Evolutionary conservation across 2,797 vertebrate genomes (phyloP).

Genomic region (Argentina silus): DNA sequence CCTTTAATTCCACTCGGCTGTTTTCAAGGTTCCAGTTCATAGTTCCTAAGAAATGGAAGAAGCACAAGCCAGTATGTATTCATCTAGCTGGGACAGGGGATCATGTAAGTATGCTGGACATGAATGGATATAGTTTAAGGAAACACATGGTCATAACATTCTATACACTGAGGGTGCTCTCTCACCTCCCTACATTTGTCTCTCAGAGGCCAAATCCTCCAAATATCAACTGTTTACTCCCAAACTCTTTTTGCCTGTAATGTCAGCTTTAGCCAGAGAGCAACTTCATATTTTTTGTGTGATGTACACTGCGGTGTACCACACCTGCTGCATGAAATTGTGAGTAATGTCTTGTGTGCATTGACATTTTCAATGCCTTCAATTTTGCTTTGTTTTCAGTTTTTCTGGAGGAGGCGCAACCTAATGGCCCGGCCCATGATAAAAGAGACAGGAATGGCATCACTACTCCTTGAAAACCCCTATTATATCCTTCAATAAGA

Average conservation of each 20-base stretch:
- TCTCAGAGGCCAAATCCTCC: not conserved
- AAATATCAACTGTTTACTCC: not conserved
- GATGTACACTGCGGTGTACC: not conserved
- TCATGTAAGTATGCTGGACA: slow-evolving; percentile 81
- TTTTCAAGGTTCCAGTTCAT: slow-evolving; percentile 91
- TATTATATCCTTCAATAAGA: slow-evolving; percentile 93
- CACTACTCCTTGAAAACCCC: slow-evolving; percentile 93
- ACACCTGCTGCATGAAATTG: too few relatives aligned
- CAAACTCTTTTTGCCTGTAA: too few relatives aligned
- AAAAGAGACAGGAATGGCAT: slow-evolving; percentile 96
- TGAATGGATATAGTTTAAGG: not conserved
- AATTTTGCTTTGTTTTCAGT: slow-evolving; percentile 67
- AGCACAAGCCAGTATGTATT: slow-evolving; percentile 92
- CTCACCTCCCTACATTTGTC: not conserved
- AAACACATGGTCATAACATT: not conserved
- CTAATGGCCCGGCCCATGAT: slow-evolving; percentile 97
- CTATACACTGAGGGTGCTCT: not conserved
- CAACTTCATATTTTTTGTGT: not conserved
- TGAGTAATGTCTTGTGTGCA: not conserved
- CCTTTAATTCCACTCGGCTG: not conserved
- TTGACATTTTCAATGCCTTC: not conserved
- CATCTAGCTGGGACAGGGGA: slow-evolving; percentile 98
- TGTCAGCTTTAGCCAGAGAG: not conserved
- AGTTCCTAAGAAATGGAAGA: slow-evolving; percentile 90
- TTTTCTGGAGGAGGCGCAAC: slow-evolving; percentile 93